Base-by-base conservation (phyloP, 2,888 invertebrate species). In the Cephus nigrinus region DNA sequence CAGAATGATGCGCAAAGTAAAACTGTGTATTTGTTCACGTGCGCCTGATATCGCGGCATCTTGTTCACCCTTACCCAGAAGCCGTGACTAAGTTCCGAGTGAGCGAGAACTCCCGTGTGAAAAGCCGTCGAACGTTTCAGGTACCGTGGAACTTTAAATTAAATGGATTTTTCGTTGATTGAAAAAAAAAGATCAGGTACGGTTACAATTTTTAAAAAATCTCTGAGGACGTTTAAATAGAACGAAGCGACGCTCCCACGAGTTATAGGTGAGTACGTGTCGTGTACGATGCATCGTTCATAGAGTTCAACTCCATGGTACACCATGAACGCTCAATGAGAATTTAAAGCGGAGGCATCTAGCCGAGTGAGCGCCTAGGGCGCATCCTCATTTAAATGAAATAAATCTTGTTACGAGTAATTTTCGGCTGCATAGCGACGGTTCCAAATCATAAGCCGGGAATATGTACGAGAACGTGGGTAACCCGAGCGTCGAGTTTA, bases 301-400 rank as follows among this genome's bases (percentile, higher is more conserved):
- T 55, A 55, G 23, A 23, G 55, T 55, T 23, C 55, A 55, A 55
- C 23, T 23, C 55, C 23, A 55, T 55, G 55, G 23, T 55, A 9
- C 23, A 55, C 23, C 55, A 55, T 55, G 55, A 55, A 23, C 23
- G 55, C 55, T 55, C 55, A 23, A 55, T 23, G 55, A 55, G 55
- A 55, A 15, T 55, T 55, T 55, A 55, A 55, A 55, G 55, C 55
- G 55, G 69, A 76, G 81, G 78, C 77, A 78, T 85, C 86, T 86
- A 88, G 82, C 75, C 80, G 79, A 80, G 82, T 23, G 55, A 55
- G 23, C 79, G 87, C 83, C 84, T 86, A 87, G 87, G 82, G 82
- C 84, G 89, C 89, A 89, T 89, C 88, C 89, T 89, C 89, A 89
- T 89, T 89, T 89, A 89, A 89, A 89, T 87, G 89, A 89, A 85